Evolutionary conservation across 2,888 invertebrate genomes (phyloP).

Genomic region (Ichneumoninae sp.): DNA sequence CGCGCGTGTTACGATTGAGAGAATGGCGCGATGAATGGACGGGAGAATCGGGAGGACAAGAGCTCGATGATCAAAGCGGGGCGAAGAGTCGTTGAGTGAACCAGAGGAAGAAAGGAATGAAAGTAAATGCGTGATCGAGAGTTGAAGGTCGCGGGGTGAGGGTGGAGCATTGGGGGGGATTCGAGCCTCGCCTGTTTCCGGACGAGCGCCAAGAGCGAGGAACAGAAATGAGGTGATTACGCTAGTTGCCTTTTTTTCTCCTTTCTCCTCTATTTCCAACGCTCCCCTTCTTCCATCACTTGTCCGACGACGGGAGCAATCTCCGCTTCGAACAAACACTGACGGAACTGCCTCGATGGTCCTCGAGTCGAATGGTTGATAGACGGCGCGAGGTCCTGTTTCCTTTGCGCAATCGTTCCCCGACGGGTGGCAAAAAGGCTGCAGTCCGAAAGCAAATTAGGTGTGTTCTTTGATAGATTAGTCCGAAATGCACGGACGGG

Average conservation of each 20-base stretch:
- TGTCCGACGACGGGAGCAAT: constrained; percentile 72
- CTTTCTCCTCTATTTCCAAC: constrained; percentile 31
- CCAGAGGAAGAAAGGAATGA: constrained; percentile 34
- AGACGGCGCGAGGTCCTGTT: constrained; percentile 35
- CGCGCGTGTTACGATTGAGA: constrained; percentile 43
- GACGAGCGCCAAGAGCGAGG: constrained; percentile 64
- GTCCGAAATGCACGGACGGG: not conserved
- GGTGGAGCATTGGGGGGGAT: not conserved
- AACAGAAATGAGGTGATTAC: constrained; percentile 75
- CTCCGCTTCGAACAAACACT: constrained; percentile 77
- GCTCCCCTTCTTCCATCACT: constrained; percentile 59
- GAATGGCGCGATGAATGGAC: constrained; percentile 11
- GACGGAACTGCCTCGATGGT: constrained; percentile 70
- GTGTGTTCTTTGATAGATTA: no score
- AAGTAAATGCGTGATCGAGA: constrained; percentile 62
- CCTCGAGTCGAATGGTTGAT: constrained; percentile 63
- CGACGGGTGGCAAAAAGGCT: constrained; percentile 16
- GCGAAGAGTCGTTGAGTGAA: constrained; percentile 9
- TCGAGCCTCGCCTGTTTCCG: constrained; percentile 66
- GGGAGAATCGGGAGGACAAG: constrained; percentile 3
- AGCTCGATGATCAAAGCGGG: not conserved
- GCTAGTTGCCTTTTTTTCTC: constrained; percentile 63
- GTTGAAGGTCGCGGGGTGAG: constrained; percentile 51
- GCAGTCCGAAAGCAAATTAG: constrained; percentile 6
- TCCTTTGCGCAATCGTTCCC: constrained; percentile 28